Evolutionary conservation across 2,113 vertebrate genomes (phyloP), one percentile per base, ranked within the genome.

Genomic region (Semnornis frantzii): DNA sequence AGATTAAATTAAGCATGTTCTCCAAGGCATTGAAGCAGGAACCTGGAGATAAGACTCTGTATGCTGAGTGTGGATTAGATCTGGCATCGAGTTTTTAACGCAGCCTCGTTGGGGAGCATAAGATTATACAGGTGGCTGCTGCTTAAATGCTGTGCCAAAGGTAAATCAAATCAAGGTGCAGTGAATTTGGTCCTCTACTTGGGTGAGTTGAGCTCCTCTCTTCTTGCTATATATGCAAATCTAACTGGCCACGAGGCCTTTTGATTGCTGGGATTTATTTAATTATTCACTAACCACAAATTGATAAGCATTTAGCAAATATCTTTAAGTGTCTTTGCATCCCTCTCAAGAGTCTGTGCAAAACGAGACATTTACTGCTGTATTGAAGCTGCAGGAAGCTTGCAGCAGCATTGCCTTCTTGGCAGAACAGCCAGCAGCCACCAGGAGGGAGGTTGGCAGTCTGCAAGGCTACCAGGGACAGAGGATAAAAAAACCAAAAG

Each of bases 1-100:
- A 92, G 96, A 91, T 97, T 97, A 96, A 98, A 95, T 95, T 97
- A 97, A 94, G 84, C 88, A 90, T 96, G 94, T 97, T 93, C 96
- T 95, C 96, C 89, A 92, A 96, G 89, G 87, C 95, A 97, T 34
- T 96, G 90, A 95, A 95, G 94, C 93, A 96, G 82, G 82, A 90
- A 85, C 93, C 92, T 84, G 58, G 85, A 83, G 85, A 96, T 95
- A 93, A 92, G 91, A 93, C 93, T 91, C 84, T 58, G 93, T 95
- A 87, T 92, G 91, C 91, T 96, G 94, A 88, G 19, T 24, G 21
- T n/a, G 78, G 70, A 92, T 97, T 96, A 94, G 94, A 97, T 91
- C 75, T 81, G 92, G 65, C 90, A 76, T 94, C 77, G 74, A 86
- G 54, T 96, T 97, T 96, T 64, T 82, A 85, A 83, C 92, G 94